Conservation (phyloP, 2,113 vertebrate species). For the Oreochromis aureus region DNA sequence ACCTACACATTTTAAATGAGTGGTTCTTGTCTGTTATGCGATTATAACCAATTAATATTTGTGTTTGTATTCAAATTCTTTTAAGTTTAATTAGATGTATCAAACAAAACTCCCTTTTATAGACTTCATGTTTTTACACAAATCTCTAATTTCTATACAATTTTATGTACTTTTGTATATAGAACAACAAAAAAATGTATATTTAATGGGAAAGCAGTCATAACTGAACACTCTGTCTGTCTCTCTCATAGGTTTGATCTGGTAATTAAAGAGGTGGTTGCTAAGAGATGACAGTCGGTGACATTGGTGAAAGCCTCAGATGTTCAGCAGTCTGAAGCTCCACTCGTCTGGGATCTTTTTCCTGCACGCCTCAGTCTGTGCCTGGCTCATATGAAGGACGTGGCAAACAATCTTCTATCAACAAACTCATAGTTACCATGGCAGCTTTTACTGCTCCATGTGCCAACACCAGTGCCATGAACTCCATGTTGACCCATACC, state of each 20-base stretch:
- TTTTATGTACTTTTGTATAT: background rate
- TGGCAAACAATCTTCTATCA: background rate
- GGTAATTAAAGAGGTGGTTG: slow-evolving; percentile 74
- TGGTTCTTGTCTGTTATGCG: rapidly evolving
- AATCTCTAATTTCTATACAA: background rate
- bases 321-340: slow-evolving; percentile 55
- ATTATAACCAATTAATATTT: background rate
- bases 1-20: background rate
- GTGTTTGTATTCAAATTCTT: background rate
- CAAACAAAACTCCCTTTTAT: background rate
- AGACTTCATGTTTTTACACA: background rate
- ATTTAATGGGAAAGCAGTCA: background rate
- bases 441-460: slow-evolving; percentile 40
- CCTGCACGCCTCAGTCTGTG: background rate
- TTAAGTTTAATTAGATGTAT: background rate
- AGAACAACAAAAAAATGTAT: background rate
- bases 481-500: background rate
- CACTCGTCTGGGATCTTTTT: slow-evolving; percentile 14
- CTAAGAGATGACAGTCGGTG: slow-evolving; percentile 69
- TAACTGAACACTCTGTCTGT: slow-evolving; percentile 17
- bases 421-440: slow-evolving; percentile 49
- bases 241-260: slow-evolving; percentile 47
- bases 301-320: slow-evolving; percentile 48
- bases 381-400: slow-evolving; percentile 47
- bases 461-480: background rate